Evolutionary conservation across 2,888 invertebrate species (phyloP), one percentile per base, ranked within the genome.

Genomic region (Drosophila demipolita): DNA sequence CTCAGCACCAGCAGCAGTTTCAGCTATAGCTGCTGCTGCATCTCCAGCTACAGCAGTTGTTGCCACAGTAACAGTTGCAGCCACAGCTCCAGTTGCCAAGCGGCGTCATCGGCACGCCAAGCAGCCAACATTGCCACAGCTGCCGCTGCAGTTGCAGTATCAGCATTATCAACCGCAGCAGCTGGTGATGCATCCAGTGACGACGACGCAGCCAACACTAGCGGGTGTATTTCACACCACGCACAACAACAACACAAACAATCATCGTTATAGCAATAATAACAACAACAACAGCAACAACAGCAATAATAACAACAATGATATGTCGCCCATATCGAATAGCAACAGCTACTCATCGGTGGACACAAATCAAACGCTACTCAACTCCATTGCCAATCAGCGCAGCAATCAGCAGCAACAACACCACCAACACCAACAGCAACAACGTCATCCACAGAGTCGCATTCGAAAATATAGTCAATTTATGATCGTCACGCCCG

Each of bases 401-500:
- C 82, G 83, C 59, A 85, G 61, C 60, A 85, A 70, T 5, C 84
- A 83, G 23, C 74, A 79, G 32, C 71, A 70, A 17, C 63, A 74
- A 12, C 67, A 35, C 3, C 81, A 82, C 12, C 75, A 71, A 17
- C 75, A 71, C n/a, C 79, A 77, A 23, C 75, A 38, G 54, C 45
- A 8, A 45, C 23, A 45, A 23, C 45, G 63, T 12, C 64, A 70
- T 17, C 66, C 65, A 53, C 72, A 66, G 20, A 72, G 55, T 73
- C 91, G 89, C 68, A 87, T 81, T 76, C 90, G 90, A 57, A 92
- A 92, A 82, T 92, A 91, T 59, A 91, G 91, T 79, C 93, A 93
- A 88, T 93, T 93, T 77, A 91, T 93, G 91, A 92, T 93, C 70
- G 92, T 93, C 62, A 93, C 92, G 58, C 93, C 93, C 66, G 93